phyloP scores from a whole-genome alignment of 2,797 vertebrate species.

The Gouania willdenowi region DNA sequence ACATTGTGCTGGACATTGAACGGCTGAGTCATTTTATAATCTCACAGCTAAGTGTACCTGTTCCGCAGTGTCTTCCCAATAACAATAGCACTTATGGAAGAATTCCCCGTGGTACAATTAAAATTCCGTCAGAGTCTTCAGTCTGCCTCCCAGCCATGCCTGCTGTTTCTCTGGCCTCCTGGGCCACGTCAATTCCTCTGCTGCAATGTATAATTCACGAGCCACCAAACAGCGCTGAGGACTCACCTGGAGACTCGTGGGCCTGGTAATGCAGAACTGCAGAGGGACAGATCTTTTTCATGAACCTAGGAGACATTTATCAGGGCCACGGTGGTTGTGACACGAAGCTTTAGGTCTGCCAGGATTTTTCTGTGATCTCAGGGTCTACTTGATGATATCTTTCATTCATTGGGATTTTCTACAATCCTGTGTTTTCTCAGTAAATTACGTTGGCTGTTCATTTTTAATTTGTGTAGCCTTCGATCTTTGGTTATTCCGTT shows the following conservation, averaged over 20 bases:
- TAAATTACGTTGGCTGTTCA: slow-evolving; percentile 32
- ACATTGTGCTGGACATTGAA: slow-evolving; percentile 4
- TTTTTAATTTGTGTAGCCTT: too few relatives aligned
- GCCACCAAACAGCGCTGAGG: slow-evolving; percentile 60
- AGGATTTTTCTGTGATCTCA: slow-evolving; percentile 37
- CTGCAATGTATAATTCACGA: slow-evolving; percentile 79
- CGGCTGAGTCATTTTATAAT: slow-evolving; percentile 42
- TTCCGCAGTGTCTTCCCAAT: slow-evolving; percentile 64
- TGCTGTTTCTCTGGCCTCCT: slow-evolving; percentile 75
- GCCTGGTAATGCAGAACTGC: slow-evolving; percentile 58
- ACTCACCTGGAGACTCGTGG: slow-evolving; percentile 74
- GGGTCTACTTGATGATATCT: slow-evolving; percentile 53
- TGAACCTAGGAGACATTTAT: slow-evolving; percentile 52
- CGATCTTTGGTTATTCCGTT: too few relatives aligned
- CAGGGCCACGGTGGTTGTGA: slow-evolving; percentile 30
- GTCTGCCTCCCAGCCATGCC: slow-evolving; percentile 77
- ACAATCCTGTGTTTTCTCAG: slow-evolving; percentile 26
- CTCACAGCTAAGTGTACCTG: slow-evolving; percentile 53
- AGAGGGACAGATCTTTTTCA: slow-evolving; percentile 19
- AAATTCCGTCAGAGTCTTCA: slow-evolving; percentile 76
- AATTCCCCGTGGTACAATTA: slow-evolving; percentile 78
- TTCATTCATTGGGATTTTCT: slow-evolving; percentile 29
- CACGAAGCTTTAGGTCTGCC: slow-evolving; percentile 40
- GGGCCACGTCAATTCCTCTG: slow-evolving; percentile 72
- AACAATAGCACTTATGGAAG: slow-evolving; percentile 73